phyloP scores from a whole-genome alignment of 2,888 invertebrate genomes.

The Lamproptera curius region DNA sequence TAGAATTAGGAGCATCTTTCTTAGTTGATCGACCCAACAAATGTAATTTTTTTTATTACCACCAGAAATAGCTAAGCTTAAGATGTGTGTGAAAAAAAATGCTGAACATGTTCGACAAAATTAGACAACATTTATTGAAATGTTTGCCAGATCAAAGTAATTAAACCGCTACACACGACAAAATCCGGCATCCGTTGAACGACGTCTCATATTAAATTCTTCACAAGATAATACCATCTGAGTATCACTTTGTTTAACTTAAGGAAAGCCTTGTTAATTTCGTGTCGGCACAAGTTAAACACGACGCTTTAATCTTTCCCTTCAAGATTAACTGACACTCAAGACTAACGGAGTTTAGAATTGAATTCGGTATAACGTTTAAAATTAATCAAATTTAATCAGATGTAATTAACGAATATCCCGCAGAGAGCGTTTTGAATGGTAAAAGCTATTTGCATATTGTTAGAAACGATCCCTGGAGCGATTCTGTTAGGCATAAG shows the following conservation, averaged over 20 bases:
- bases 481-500: constrained; percentile 17
- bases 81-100: too few species aligned
- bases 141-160: too few species aligned
- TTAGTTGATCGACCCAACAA: too few species aligned
- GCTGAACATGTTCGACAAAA: too few species aligned
- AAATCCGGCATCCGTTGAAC: too few species aligned
- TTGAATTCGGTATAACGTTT: constrained; percentile 19
- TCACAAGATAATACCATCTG: constrained; percentile 14
- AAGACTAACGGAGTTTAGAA: constrained; percentile 17
- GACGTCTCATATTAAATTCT: constrained; percentile 13
- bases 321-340: constrained; percentile 19
- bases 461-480: constrained; percentile 17
- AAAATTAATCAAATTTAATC: constrained; percentile 22
- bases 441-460: constrained; percentile 20
- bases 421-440: constrained; percentile 14
- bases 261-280: constrained; percentile 19
- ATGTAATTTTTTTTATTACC: too few species aligned
- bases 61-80: too few species aligned
- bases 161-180: too few species aligned
- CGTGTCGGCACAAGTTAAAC: constrained; percentile 20
- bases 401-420: constrained; percentile 19
- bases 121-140: too few species aligned
- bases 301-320: constrained; percentile 17
- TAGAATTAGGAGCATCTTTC: too few species aligned
- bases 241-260: constrained; percentile 14